Percentiles rank a stretch among this genome's conserved stretches.
phyloP scores from a whole-genome alignment of 1,140 invertebrate species.

The Octopus bimaculoides region DNA sequence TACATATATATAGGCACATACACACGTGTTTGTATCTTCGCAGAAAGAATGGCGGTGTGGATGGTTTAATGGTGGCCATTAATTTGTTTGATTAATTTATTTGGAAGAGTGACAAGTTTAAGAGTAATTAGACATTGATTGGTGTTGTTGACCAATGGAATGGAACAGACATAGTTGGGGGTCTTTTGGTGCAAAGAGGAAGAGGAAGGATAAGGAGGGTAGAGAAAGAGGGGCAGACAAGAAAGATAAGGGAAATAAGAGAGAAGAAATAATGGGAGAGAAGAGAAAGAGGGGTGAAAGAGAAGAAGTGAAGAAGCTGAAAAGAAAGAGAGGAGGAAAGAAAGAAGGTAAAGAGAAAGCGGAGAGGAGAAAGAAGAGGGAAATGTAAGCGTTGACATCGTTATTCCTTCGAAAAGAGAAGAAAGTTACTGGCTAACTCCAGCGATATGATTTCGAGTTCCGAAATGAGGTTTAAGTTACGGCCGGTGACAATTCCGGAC shows the following conservation, averaged over 20 bases:
- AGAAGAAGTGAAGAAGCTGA: neutral
- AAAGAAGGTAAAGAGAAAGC: neutral
- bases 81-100: no score
- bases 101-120: neutral
- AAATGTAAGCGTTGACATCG: neutral
- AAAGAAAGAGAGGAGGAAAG: neutral
- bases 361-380: neutral
- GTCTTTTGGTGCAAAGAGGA: neutral
- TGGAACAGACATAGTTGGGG: neutral
- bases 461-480: no score
- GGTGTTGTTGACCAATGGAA: neutral
- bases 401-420: no score
- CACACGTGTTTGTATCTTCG: no score
- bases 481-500: no score
- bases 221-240: neutral
- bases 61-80: no score
- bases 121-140: neutral
- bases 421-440: no score
- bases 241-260: neutral
- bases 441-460: no score
- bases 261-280: neutral
- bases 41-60: no score
- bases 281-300: neutral
- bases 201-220: neutral
- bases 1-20: no score